A percentile compares a stretch with the other conserved stretches of the same genome.
Conservation (phyloP, 64 coral and sea anemone species). For the Actinia equina region DNA sequence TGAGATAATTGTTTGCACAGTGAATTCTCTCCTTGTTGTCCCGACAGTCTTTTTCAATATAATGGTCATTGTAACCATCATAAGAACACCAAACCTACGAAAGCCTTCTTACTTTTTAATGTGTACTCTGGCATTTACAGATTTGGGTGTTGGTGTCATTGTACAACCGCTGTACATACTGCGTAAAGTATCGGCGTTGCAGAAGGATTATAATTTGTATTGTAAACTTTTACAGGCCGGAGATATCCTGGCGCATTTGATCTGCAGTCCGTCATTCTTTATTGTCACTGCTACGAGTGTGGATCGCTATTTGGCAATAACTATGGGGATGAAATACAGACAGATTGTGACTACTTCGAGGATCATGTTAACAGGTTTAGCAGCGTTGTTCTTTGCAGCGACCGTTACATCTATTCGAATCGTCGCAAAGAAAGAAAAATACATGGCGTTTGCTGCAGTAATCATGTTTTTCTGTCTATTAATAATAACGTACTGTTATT, state of each 20-base stretch:
- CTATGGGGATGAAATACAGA: background rate
- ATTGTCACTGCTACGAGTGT: conserved; percentile 50
- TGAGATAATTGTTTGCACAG: conserved; percentile 1
- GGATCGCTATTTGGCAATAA: conserved; percentile 40
- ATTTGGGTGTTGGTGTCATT: conserved; percentile 43
- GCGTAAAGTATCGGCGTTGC: conserved; percentile 9
- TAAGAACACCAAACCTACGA: conserved; percentile 27
- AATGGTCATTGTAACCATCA: conserved; percentile 22
- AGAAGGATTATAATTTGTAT: background rate
- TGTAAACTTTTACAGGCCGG: conserved; percentile 17
- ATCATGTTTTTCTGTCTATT: conserved; percentile 26
- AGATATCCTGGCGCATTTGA: conserved; percentile 31
- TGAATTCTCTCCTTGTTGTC: conserved; percentile 24
- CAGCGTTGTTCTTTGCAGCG: background rate
- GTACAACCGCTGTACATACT: conserved; percentile 49
- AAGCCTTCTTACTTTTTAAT: conserved; percentile 46
- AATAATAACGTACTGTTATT: background rate
- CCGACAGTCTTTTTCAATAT: conserved; percentile 12
- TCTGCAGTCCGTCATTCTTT: conserved; percentile 40
- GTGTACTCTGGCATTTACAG: conserved; percentile 28
- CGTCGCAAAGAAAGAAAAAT: conserved; percentile 20
- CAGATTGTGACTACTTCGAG: background rate
- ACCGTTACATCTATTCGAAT: background rate
- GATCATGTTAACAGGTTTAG: background rate
- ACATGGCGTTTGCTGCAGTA: conserved; percentile 16